Conservation (phyloP, 1,140 invertebrate genomes). For the Papilio glaucus region DNA sequence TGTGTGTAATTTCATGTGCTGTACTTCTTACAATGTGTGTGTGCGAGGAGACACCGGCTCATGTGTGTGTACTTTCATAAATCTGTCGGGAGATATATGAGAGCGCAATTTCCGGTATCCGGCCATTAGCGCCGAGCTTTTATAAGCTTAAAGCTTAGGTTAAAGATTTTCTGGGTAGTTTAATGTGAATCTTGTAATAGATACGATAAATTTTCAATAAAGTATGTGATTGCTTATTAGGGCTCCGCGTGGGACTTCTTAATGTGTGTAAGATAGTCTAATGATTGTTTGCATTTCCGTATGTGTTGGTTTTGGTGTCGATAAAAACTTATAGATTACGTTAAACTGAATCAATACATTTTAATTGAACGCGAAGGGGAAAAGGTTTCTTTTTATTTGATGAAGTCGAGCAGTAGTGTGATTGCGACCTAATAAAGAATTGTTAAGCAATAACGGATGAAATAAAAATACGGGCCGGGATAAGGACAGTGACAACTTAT, state of each 20-base stretch:
- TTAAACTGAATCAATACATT: conserved; percentile 5
- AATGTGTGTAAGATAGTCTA: conserved; percentile 81
- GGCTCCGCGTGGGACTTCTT: conserved; percentile 78
- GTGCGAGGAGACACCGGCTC: conserved; percentile 65
- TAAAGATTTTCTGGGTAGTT: conserved; percentile 85
- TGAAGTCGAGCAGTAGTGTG: conserved; percentile 5
- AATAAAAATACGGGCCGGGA: conserved; percentile 14
- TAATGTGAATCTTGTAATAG: conserved; percentile 84
- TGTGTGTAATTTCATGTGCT: conserved; percentile 46
- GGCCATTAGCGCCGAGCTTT: conserved; percentile 90
- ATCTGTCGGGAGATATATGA: conserved; percentile 93
- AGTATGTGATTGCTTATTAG: conserved; percentile 83
- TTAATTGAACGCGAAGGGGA: conserved; percentile 1
- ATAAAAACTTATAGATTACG: conserved; percentile 40
- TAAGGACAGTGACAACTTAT: conserved; percentile 7
- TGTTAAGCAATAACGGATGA: conserved; percentile 17
- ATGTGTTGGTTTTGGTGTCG: conserved; percentile 51
- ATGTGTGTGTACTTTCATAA: conserved; percentile 90
- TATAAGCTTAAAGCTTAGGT: conserved; percentile 85
- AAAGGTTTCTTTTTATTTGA: conserved; percentile 2
- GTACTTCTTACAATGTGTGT: conserved; percentile 46
- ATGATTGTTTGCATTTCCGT: conserved; percentile 68
- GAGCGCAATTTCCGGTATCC: conserved; percentile 94
- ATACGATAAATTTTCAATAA: conserved; percentile 83
- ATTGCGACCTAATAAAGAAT: conserved; percentile 15